These are phyloP conservation scores for Alligator mississippiensis DNA, from an alignment of 2,113 vertebrate species.

Conservation along the genomic window DNA sequence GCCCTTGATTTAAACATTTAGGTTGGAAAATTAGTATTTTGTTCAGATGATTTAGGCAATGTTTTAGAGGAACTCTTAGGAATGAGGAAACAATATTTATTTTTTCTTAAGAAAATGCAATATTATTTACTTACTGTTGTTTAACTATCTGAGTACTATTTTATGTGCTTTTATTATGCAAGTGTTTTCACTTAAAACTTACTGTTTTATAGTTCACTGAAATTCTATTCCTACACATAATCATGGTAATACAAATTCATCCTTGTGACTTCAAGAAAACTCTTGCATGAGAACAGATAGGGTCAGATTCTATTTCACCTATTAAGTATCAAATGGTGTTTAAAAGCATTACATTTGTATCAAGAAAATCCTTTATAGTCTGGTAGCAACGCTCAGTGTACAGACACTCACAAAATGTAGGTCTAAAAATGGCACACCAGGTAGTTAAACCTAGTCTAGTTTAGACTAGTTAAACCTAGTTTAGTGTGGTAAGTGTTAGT, in stretches of 20 bases:
- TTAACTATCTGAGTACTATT: constrained; percentile 29
- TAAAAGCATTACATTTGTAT: too few relatives aligned
- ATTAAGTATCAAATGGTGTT: too few relatives aligned
- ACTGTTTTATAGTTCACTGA: neutral
- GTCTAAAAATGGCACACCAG: too few relatives aligned
- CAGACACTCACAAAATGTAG: too few relatives aligned
- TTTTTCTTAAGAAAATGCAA: neutral
- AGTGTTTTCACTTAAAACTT: neutral
- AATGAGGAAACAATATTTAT: constrained; percentile 10
- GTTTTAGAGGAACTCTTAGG: constrained; percentile 67
- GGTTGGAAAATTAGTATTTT: constrained; percentile 49
- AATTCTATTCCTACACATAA: constrained; percentile 2
- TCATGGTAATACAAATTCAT: neutral
- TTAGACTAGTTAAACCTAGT: too few relatives aligned
- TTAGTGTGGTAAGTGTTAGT: too few relatives aligned
- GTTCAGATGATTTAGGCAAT: constrained; percentile 24
- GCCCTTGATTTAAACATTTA: constrained; percentile 69
- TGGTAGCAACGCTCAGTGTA: too few relatives aligned
- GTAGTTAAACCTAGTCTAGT: too few relatives aligned
- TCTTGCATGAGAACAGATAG: neutral
- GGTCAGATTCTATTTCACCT: too few relatives aligned
- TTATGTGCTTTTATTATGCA: neutral
- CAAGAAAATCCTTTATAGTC: too few relatives aligned
- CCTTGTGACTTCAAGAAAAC: neutral
- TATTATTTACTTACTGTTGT: neutral